A percentile compares a stretch with the other conserved stretches of the same genome.
Conservation (phyloP, 2,888 invertebrate species). For the Lathronympha strigana region DNA sequence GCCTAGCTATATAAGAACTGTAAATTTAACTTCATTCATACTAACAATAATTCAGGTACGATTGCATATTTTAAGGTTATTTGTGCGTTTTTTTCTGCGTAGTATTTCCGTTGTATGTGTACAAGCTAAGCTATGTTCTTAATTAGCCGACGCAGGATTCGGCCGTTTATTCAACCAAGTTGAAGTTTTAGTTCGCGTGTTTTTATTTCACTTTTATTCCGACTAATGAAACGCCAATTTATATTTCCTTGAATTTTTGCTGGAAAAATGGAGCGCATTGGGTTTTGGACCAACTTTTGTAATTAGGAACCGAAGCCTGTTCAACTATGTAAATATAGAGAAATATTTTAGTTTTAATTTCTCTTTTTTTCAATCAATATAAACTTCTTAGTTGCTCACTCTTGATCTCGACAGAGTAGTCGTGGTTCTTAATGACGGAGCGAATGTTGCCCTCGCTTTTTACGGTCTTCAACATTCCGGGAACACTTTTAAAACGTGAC, state of each 20-base stretch:
- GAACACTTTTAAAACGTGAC: no score
- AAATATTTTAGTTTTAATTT: background rate
- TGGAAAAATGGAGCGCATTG: conserved; percentile 11
- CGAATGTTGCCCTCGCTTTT: no score
- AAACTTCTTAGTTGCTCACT: background rate
- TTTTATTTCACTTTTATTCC: conserved; percentile 22
- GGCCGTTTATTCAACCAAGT: conserved; percentile 35
- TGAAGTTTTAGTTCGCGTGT: conserved; percentile 25
- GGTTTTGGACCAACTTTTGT: conserved; percentile 21
- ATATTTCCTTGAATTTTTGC: conserved; percentile 19
- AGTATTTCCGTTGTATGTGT: background rate
- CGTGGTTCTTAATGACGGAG: no score
- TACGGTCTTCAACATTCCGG: no score
- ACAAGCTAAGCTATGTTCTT: conserved; percentile 3
- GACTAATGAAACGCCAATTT: conserved; percentile 31
- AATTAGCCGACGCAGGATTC: conserved; percentile 37
- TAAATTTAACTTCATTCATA: no score
- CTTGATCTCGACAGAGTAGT: no score
- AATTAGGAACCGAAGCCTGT: conserved; percentile 13
- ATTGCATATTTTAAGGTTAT: no score
- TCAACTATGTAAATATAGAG: background rate
- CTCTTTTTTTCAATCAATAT: background rate
- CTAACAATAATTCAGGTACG: no score
- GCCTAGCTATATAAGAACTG: no score
- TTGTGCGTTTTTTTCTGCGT: background rate